Conservation (phyloP, 2,888 invertebrate species). For the Pseudococcus jackbeardsleyi region DNA sequence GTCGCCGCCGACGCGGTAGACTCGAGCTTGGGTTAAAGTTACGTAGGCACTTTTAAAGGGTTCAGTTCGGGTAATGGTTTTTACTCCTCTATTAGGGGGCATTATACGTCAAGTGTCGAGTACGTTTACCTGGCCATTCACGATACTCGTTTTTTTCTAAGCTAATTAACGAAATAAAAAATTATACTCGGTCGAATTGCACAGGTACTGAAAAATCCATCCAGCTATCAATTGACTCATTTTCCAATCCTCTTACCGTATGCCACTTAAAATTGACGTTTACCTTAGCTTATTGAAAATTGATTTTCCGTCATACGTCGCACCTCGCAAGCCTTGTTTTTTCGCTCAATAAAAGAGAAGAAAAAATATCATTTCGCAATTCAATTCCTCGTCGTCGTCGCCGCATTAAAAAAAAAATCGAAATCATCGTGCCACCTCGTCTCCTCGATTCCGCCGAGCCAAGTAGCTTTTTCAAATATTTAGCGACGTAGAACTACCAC, state of each 20-base stretch:
- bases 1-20: not conserved
- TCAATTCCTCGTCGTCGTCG: not conserved
- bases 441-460: not conserved
- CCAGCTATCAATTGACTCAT: not conserved
- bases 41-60: not conserved
- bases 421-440: not conserved
- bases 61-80: not conserved
- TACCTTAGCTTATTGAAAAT: slow-evolving; percentile 14
- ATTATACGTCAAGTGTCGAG: not conserved
- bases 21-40: not conserved
- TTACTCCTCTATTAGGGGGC: not conserved
- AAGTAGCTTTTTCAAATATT: slow-evolving; percentile 4
- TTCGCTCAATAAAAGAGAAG: not conserved
- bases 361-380: slow-evolving; percentile 16
- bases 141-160: no score
- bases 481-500: not conserved
- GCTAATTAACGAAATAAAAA: no score
- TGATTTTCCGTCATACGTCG: slow-evolving; percentile 39
- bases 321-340: slow-evolving; percentile 9
- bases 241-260: not conserved
- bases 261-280: not conserved
- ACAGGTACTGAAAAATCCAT: not conserved
- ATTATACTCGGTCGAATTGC: no score
- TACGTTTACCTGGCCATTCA: no score
- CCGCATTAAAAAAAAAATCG: slow-evolving; percentile 17